phyloP scores from a whole-genome alignment of 2,113 vertebrate genomes.

The Lethenteron reissneri region DNA sequence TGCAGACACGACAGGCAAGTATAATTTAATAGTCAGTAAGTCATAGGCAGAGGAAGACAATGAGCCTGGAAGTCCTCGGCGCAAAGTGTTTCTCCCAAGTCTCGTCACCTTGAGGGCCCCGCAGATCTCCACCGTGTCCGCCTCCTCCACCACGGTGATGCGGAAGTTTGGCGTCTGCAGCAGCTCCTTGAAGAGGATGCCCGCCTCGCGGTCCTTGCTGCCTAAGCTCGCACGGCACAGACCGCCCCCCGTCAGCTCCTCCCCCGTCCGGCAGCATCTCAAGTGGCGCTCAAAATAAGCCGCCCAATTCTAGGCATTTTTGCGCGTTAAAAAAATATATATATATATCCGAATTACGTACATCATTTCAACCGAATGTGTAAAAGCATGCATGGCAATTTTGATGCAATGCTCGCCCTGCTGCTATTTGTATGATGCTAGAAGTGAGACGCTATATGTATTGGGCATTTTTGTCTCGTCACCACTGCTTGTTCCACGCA shows the following conservation, averaged over 20 bases:
- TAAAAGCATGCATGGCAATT: background rate
- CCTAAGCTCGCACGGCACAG: slow-evolving; percentile 21
- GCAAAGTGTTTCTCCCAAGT: background rate
- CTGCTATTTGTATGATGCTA: too few species aligned
- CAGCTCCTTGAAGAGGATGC: slow-evolving; percentile 65
- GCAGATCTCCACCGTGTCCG: slow-evolving; percentile 84
- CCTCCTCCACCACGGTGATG: slow-evolving; percentile 61
- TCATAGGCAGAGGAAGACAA: background rate
- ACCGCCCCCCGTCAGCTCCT: slow-evolving; percentile 10
- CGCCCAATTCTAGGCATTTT: background rate
- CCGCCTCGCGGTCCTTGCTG: slow-evolving; percentile 48
- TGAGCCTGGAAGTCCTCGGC: background rate
- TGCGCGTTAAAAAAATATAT: background rate
- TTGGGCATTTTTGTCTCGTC: too few species aligned
- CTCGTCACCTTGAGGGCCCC: slow-evolving; percentile 66
- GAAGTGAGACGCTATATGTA: too few species aligned
- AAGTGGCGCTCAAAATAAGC: background rate
- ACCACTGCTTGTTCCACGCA: too few species aligned
- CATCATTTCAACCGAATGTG: slow-evolving; percentile 6
- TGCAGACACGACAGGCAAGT: background rate
- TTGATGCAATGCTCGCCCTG: too few species aligned
- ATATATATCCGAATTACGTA: background rate
- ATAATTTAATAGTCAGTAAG: background rate
- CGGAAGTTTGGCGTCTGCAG: slow-evolving; percentile 70
- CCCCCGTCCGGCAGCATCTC: background rate